Evolutionary conservation across 2,797 vertebrate genomes (phyloP).

Genomic region (Pangasius krempfi): DNA sequence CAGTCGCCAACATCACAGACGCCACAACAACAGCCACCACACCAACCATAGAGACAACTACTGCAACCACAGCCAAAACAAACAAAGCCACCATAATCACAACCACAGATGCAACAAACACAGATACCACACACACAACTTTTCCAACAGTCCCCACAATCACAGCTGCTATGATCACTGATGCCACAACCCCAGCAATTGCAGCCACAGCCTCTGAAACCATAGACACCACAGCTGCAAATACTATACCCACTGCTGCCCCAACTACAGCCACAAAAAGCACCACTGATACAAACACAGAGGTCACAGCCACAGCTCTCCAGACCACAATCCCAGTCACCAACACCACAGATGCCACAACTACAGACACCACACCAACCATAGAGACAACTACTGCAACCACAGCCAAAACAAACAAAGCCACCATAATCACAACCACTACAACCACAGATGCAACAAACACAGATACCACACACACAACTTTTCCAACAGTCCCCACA

Average conservation of each 20-base stretch:
- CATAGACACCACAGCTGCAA: too few species aligned
- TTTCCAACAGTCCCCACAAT: background rate
- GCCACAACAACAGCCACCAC: too few species aligned
- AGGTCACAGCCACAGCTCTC: too few species aligned
- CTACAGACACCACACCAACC: background rate
- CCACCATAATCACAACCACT: background rate
- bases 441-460: background rate
- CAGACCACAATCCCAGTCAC: too few species aligned
- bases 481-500: too few species aligned
- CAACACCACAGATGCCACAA: too few species aligned
- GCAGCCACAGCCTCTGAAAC: background rate
- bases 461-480: background rate
- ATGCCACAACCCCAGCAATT: too few species aligned
- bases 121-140: background rate
- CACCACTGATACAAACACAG: too few species aligned
- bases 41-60: too few species aligned
- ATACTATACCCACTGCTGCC: too few species aligned
- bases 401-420: background rate
- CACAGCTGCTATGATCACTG: background rate
- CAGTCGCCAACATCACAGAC: too few species aligned
- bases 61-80: background rate
- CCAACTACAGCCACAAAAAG: too few species aligned
- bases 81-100: background rate
- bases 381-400: background rate
- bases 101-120: background rate